Evolutionary conservation across 2,888 invertebrate species (phyloP), one percentile per base, ranked within the genome.

Genomic region (Strigamia maritima): DNA sequence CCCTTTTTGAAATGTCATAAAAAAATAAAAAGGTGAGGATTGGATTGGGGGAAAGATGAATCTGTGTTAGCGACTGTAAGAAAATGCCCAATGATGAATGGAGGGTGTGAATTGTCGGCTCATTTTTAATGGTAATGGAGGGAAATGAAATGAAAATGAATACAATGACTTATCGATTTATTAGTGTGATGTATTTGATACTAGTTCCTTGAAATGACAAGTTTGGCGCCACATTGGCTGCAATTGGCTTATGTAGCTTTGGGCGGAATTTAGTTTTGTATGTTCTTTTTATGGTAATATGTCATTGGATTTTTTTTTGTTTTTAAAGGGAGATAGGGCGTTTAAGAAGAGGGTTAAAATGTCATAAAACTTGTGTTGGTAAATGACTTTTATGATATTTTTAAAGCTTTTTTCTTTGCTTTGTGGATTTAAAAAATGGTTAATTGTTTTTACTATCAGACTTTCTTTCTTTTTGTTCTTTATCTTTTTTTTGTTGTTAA

Each of bases 81-180:
- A 60, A 24, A 60, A 60, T 10, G 19, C 24, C 10, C 24, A 24
- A 22, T 60, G 60, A 60, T 60, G 60, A 60, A 60, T 60, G 60
- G 60, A 10, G 8, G 60, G 60, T 60, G 19, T 60, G 22, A 24
- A 24, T 60, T 60, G n/a, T 60, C 3, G 3, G 60, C 24, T 60
- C 60, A 19, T 4, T 60, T 60, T 60, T 60, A 60, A 60, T 60
- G 60, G 22, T 60, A 60, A 60, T 60, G 60, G 60, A 60, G 60
- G 60, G 60, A 60, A 60, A 60, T 60, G 60, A 16, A 54, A 54
- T 16, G 60, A 60, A 60, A 60, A 60, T 60, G 60, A 60, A 60
- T 60, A 60, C 60, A 60, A 19, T 60, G 60, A 60, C 60, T 60
- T 60, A 60, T 60, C 22, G 60, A 60, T 60, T 19, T 19, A 19